Conservation (phyloP, 2,888 invertebrate species). For the Agrotis ipsilon region DNA sequence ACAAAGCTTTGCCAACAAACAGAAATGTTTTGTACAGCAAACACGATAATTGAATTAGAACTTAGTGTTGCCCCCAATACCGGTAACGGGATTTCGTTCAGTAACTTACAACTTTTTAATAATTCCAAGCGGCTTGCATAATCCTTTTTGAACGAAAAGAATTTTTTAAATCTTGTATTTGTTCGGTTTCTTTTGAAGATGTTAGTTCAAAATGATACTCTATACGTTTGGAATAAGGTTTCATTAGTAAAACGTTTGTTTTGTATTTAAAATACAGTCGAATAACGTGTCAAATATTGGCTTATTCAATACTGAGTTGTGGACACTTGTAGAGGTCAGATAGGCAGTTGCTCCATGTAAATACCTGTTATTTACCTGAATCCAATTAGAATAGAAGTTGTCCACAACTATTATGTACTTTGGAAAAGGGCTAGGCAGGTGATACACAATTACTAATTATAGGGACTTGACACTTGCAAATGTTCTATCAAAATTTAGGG, state of each 20-base stretch:
- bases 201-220: background rate
- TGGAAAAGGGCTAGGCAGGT: too few relatives aligned
- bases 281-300: background rate
- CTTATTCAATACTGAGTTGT: too few relatives aligned
- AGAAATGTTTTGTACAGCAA: constrained; percentile 70
- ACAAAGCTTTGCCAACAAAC: constrained; percentile 71
- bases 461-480: too few relatives aligned
- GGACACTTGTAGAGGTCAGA: too few relatives aligned
- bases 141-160: constrained; percentile 20
- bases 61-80: constrained; percentile 82
- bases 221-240: background rate
- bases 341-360: too few relatives aligned
- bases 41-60: constrained; percentile 84
- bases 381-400: too few relatives aligned
- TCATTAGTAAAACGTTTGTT: background rate
- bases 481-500: too few relatives aligned
- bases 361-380: too few relatives aligned
- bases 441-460: too few relatives aligned
- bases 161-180: constrained; percentile 3
- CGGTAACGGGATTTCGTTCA: constrained; percentile 80
- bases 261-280: background rate
- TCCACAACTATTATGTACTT: too few relatives aligned
- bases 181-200: constrained; percentile 19
- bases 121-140: constrained; percentile 44
- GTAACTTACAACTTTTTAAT: constrained; percentile 65